A percentile compares a stretch with the other conserved stretches of the same genome.
Evolutionary conservation across 2,113 vertebrate genomes (phyloP).

Genomic region (Peromyscus polionotus): DNA sequence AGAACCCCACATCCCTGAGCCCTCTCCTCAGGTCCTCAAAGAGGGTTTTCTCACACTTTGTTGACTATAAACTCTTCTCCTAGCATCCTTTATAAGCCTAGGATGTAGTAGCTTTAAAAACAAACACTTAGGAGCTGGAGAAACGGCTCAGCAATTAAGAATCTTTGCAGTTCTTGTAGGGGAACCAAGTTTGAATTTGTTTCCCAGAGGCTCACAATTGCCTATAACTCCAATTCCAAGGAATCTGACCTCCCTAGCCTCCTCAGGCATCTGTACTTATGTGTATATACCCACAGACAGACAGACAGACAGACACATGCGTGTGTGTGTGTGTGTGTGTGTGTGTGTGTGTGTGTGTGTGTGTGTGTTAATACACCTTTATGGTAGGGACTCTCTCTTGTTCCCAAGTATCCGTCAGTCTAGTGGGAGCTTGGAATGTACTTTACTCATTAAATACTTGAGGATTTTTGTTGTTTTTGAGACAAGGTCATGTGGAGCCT

Average conservation of each 20-base stretch:
- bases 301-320: too few relatives aligned
- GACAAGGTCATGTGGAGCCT: not conserved
- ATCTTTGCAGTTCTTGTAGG: not conserved
- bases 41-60: not conserved
- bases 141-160: not conserved
- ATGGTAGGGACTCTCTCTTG: not conserved
- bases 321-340: not conserved
- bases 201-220: not conserved
- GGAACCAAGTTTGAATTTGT: not conserved
- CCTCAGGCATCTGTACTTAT: not conserved
- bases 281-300: not conserved
- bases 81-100: not conserved
- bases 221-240: not conserved
- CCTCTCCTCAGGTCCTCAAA: not conserved
- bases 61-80: slow-evolving; percentile 7
- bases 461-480: not conserved
- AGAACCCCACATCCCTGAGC: not conserved
- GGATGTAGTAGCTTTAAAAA: not conserved
- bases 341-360: not conserved
- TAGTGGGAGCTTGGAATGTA: not conserved
- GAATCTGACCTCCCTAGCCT: not conserved
- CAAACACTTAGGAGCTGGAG: not conserved
- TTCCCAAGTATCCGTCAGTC: not conserved
- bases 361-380: not conserved
- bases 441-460: not conserved